Evolutionary conservation across 2,113 vertebrate genomes (phyloP), one percentile per base, ranked within the genome.

Genomic region (Cyphomyrus plagiostoma): DNA sequence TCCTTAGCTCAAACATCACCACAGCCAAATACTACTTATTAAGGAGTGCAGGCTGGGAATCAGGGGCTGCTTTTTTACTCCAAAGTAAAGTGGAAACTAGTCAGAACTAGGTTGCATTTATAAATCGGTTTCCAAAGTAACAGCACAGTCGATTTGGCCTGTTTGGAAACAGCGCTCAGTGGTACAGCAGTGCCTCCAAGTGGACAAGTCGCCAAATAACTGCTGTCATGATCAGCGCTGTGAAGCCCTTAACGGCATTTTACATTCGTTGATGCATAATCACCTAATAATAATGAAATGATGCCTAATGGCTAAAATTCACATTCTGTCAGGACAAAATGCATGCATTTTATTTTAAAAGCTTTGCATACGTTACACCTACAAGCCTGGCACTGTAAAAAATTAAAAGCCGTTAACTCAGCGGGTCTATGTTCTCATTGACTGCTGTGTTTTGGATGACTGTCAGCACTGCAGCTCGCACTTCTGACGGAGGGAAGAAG

Each of bases 191-290:
- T 90, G 91, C 80, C 90, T 56, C 85, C 91, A 83, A 11, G 50
- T 90, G 91, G 90, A 6, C 17, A 49, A 52, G 62, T 89, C 26
- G 23, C 17, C 35, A 35, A 88, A 42, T 88, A 35, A 45, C 19
- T 39, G 9, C 30, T 30, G 19, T 86, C n/a, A 50, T 86, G 35
- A 85, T 45, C n/a, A 87, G 90, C 90, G 93, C 92, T 89, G 89
- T 21, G 23, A 49, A 42, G 46, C 19, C 35, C 19, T n/a, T 11
- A 85, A 49, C 46, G 39, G 45, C 23, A 49, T 85, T 85, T 85
- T 83, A 83, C 80, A 7, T 83, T 46, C 7, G 26, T 21, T n/a
- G 21, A 85, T 46, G 3, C 45, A 46, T 13, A 49, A 85, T 49
- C 82, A 85, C 45, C 35, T 39, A 80, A 19, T 39, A 80, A 39